A percentile compares a stretch with the other conserved stretches of the same genome.
These are phyloP conservation scores for Valencia hispanica DNA, from an alignment of 2,797 vertebrate species.

Conservation along the genomic window DNA sequence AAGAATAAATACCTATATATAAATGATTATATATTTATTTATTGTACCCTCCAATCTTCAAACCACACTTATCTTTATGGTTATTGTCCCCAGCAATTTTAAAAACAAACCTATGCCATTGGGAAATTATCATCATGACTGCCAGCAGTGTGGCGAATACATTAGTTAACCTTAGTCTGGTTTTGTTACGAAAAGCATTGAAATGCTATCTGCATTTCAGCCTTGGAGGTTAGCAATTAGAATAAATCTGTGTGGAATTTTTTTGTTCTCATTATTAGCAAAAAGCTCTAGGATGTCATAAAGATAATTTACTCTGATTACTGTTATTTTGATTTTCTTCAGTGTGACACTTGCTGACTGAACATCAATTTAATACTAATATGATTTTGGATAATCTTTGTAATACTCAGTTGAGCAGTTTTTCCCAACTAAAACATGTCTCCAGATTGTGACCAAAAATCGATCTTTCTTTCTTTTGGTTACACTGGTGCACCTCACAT, in stretches of 20 bases:
- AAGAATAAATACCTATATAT: no score
- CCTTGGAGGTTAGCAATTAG: slow-evolving; percentile 47
- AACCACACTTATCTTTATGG: no score
- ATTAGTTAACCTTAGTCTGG: slow-evolving; percentile 60
- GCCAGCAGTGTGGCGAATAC: slow-evolving; percentile 49
- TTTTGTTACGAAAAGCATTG: slow-evolving; percentile 31
- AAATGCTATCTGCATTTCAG: slow-evolving; percentile 38
- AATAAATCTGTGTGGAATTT: slow-evolving; percentile 32
- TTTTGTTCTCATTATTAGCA: slow-evolving; percentile 34
- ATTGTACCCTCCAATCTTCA: no score
- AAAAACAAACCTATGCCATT: no score
- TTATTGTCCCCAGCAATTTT: no score
- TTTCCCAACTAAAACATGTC: neutral
- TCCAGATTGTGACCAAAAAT: neutral
- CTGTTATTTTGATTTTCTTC: slow-evolving; percentile 3
- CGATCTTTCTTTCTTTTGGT: neutral
- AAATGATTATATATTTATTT: no score
- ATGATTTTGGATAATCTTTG: neutral
- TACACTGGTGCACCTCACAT: neutral
- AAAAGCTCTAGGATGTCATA: slow-evolving; percentile 32
- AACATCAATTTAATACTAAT: slow-evolving; percentile 4
- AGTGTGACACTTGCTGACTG: slow-evolving; percentile 13
- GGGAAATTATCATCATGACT: slow-evolving; percentile 64
- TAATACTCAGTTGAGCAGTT: neutral
- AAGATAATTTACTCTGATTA: slow-evolving; percentile 14